Evolutionary conservation across 2,797 vertebrate species (phyloP), one percentile per base, ranked within the genome.

Genomic region (Lepus oiostolus): DNA sequence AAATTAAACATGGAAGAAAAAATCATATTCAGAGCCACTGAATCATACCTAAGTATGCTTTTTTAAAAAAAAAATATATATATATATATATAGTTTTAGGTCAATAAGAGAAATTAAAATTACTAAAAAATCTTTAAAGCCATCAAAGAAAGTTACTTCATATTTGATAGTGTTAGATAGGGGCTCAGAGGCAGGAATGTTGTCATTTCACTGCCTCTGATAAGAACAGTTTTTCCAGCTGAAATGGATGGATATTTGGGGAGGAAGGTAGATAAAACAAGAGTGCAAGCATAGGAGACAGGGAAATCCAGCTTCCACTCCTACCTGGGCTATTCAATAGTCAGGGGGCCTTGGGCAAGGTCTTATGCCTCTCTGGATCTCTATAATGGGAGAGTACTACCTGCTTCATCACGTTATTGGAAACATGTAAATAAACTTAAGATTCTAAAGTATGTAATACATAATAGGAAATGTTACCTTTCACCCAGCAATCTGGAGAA

Each of bases 1-100:
- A 94, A 94, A 96, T 94, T 91, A 96, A 95, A 94, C 89, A 85
- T 28, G 58, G 62, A 72, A 74, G 6, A 70, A 22, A 74, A 94
- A 35, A 16, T 32, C 86, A 21, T 62, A 88, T 92, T 94, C 62
- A 92, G 62, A 92, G 93, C 83, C 85, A 93, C 47, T 94, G 81
- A 91, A 88, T 96, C 92, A 95, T 92, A 92, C 58, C 67, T 81
- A 90, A 93, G 35, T 75, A 96, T 2, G 47, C 28, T 77, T 91
- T 76, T 76, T 82, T 47, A n/a, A 52, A 65, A 85, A 74, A 70
- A 79, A 50, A n/a, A n/a, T n/a, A n/a, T n/a, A n/a, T n/a, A n/a
- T n/a, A n/a, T n/a, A n/a, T n/a, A 68, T 68, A 90, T 22, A 11
- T 2, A 26, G 19, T 58, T 79, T 90, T 75, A 88, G 21, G 42